Base-by-base conservation (phyloP, 2,888 invertebrate species). In the Pheosia tremula region DNA sequence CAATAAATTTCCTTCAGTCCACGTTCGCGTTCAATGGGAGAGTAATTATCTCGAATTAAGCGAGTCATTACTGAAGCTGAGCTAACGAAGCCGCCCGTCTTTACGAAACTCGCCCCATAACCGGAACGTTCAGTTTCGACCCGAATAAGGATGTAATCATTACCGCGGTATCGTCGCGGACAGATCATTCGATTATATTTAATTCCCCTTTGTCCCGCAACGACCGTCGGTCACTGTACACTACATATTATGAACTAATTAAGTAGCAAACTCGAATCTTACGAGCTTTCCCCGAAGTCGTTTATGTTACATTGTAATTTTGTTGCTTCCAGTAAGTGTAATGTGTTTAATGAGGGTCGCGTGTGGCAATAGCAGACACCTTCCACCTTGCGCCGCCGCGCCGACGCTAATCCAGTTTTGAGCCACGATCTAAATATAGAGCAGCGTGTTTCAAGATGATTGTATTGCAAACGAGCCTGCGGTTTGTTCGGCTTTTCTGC, bases 41-140 rank as follows among this genome's bases (percentile, higher is more conserved):
- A 82, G 83, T 89, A 88, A 91, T 91, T 91, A 91, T 90, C 84
- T 88, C 86, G 86, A 89, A 91, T 91, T 91, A 89, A 90, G 85
- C 87, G 85, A 87, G 86, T 90, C 87, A 87, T 89, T 91, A 90
- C 85, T 84, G 86, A 75, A 82, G 83, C 81, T 78, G 72, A 70
- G 81, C 84, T 90, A 91, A 89, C 88, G 88, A 90, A 90, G 86
- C 84, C 82, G 77, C 80, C 79, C 81, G 78, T 83, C 83, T 81
- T 80, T 76, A 67, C 69, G 62, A 71, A 69, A 71, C 68, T 72
- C 71, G 79, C 75, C 81, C 85, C 79, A 85, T 86, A 89, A 89
- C 89, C 83, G 85, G 88, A 89, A 88, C 87, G 89, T 89, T 87
- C 80, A 88, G 88, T 90, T 89, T 89, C 85, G 86, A 84, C 82